Evolutionary conservation across 2,888 invertebrate species (phyloP), one percentile per base, ranked within the genome.

Genomic region (Caenorhabditis japonica): DNA sequence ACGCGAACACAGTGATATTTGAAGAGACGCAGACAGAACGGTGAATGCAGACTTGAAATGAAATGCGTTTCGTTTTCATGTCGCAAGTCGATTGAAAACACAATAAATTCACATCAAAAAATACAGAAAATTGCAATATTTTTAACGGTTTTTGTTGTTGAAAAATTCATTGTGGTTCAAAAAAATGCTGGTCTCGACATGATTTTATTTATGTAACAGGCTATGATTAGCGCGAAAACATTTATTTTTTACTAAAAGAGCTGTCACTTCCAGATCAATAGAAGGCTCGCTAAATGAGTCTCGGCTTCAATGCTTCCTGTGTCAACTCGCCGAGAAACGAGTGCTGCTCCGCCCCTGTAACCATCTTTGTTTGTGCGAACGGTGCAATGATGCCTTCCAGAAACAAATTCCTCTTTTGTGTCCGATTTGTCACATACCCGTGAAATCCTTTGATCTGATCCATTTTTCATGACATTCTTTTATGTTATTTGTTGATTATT

Each of bases 281-380:
- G 59, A 64, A 53, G 70, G 49, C 47, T 46, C 47, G 13, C 36
- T 60, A 36, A 68, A 73, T 19, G 75, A 77, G 17, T 13, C 44
- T 12, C 64, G 78, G 13, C 55, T 75, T 13, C 61, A 60, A 15
- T 78, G 78, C 43, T 66, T 58, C 33, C 30, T 78, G 17, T 78
- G 78, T 44, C 56, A 75, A 30, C 34, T 66, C 12, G 49, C 55
- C 17, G 75, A 75, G 39, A 78, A 78, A 44, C 43, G 41, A 21
- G 66, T 78, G 33, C 46, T 78, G 13, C 66, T 78, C 19, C 70
- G 73, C 2, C 78, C 78, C 8, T 78, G 78, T 51, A 69, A 73
- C 36, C 78, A 78, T 59, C 43, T 78, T 8, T 78, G 78, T 38
- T 53, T 78, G 12, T 78, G 78, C 34, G 62, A 75, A 34, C 38